Base-by-base conservation (phyloP, 64 coral and sea anemone genomes). In the Anthopleura sola region DNA sequence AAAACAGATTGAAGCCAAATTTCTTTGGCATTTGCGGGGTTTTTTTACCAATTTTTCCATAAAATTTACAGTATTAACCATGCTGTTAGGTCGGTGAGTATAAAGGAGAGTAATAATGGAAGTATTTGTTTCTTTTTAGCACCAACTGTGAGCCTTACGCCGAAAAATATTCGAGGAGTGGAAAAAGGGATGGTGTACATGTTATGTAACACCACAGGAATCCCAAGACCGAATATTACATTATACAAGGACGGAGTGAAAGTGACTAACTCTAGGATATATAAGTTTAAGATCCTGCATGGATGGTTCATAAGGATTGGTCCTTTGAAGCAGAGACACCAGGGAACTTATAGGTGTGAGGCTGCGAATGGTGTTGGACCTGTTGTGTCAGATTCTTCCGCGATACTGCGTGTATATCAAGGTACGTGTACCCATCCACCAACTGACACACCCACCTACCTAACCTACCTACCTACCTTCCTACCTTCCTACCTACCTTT, bases 201-300 rank as follows among this genome's bases (percentile, higher is more conserved):
- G 50, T 36, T 92, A 40, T 95, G 94, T 53, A 86, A 92, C 49
- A 86, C 88, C 28, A 88, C 86, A 14, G 90, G 89, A 19, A 89
- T 36, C 16, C 90, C 90, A 21, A 78, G n/a, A 19, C 75, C 94
- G 28, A 89, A 15, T 2, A 57, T 95, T 16, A 95, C 86, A 18
- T 95, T 90, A 87, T 92, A 78, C 58, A 82, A 87, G 60, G 76
- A 95, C 82, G 84, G 49, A 17, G 54, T 8, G n/a, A 60, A 28
- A 16, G 58, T 92, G 3, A 78, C 32, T 6, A n/a, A 23, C 4
- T 85, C 53, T 36, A 88, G 93, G 49, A 58, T 39, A 15, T 46
- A 49, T 10, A 68, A 49, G 21, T 82, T 86, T 11, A 49, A 48
- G 12, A 0, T 95, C 17, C 47, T 57, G 4, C 58, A 86, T 60